Evolutionary conservation across 2,888 invertebrate genomes (phyloP), one percentile per base, ranked within the genome.

Genomic region (Tanytarsus gracilentus): DNA sequence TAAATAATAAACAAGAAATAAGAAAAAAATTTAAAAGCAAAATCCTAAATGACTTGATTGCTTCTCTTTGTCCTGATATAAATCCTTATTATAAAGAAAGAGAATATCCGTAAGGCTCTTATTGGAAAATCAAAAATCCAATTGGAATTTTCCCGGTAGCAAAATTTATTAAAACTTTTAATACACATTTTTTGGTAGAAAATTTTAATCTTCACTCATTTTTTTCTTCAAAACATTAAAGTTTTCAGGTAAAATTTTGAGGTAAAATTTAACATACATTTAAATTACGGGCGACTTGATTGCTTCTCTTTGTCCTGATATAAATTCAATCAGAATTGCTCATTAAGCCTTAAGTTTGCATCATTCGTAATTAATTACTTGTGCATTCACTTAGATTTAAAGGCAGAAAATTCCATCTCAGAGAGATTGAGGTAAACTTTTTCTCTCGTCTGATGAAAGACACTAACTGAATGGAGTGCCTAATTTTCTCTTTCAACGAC

Each of bases 401-500:
- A 44, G 21, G 18, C 5, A 23, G 44, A 21, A n/a, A n/a, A n/a
- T n/a, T n/a, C n/a, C n/a, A n/a, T n/a, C n/a, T n/a, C n/a, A n/a
- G 21, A 44, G 23, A 23, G 23, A 44, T 11, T 3, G n/a, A 33
- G 23, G 25, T 8, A 52, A 52, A 52, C 30, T 52, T 52, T 50
- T 50, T 27, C 23, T 44, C 18, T 44, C 21, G 4, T 11, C 44
- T 18, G 18, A n/a, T 40, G 48, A 48, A 48, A 48, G 11, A 48
- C 21, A 21, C 39, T 33, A 11, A 16, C 18, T 51, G 51, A 53
- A 53, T 53, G 25, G 36, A 44, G 44, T 30, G 53, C 53, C 53
- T 53, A 53, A 53, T 53, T 53, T 44, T 44, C 25, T 11, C 21
- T 7, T 21, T 48, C 48, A 53, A 53, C 36, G 53, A 26, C 27